These are phyloP conservation scores for Sminthurides bifidus DNA, from an alignment of 1,140 invertebrate genomes.

Conservation along the genomic window DNA sequence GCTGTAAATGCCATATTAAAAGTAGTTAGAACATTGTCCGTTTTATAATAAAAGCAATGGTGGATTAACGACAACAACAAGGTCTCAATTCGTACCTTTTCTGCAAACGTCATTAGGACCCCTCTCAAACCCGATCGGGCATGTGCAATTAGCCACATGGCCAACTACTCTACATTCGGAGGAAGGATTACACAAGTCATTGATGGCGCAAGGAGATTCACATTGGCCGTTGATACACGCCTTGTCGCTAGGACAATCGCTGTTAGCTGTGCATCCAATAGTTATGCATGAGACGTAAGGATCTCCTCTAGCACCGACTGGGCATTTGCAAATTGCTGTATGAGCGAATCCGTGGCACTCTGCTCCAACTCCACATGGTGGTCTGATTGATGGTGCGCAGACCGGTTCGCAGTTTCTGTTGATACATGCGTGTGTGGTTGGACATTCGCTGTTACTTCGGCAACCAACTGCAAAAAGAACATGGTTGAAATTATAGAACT, in stretches of 20 bases:
- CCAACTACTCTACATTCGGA: slow-evolving; percentile 32
- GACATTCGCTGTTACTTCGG: slow-evolving; percentile 55
- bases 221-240: slow-evolving; percentile 68
- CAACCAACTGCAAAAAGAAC: slow-evolving; percentile 35
- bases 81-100: slow-evolving; percentile 12
- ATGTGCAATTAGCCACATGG: slow-evolving; percentile 29
- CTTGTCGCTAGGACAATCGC: slow-evolving; percentile 59
- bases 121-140: slow-evolving; percentile 30
- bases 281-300: slow-evolving; percentile 59
- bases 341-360: slow-evolving; percentile 33
- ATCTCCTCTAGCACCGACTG: slow-evolving; percentile 49
- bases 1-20: slow-evolving; percentile 29
- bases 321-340: slow-evolving; percentile 37
- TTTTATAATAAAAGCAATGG: neutral
- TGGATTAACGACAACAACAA: neutral
- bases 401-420: slow-evolving; percentile 71
- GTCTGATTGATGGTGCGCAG: slow-evolving; percentile 40
- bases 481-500: too few species aligned
- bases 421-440: slow-evolving; percentile 63
- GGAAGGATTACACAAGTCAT: slow-evolving; percentile 29
- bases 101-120: slow-evolving; percentile 20
- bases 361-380: slow-evolving; percentile 25
- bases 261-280: slow-evolving; percentile 60
- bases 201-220: slow-evolving; percentile 38
- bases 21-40: too few species aligned